Base-by-base conservation (phyloP, 2,888 invertebrate species). In the Philereme transversata region DNA sequence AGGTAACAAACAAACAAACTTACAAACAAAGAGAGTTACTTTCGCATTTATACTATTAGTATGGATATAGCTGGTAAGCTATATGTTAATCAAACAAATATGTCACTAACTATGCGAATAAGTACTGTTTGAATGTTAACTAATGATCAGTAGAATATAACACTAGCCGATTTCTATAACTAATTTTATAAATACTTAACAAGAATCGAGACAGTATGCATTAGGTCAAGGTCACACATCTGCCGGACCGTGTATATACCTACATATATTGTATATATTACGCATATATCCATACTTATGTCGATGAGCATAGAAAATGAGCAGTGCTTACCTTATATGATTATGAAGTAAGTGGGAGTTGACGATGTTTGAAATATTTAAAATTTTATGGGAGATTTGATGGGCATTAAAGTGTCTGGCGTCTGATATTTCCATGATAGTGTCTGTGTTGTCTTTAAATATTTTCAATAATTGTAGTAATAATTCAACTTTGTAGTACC, bases 151-250 rank as follows among this genome's bases (percentile, higher is more conserved):
- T 22, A 22, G 22, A 22, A 22, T 22, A 22, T 22, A 22, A 22
- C 22, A 22, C 22, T 22, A 22, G 22, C 3, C 22, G 22, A 22
- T 22, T 22, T 3, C 22, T 22, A 22, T 22, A 3, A 22, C 3
- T 3, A 49, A 45, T 10, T 44, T 48, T 33, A 56, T 44, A 52
- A 22, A 47, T 38, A 11, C 44, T 11, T 22, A 40, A 43, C 34
- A 49, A 41, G 7, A 44, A 43, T 33, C 33, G 50, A 64, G 51
- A 62, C 33, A 40, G 35, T 45, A 54, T 53, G 36, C 60, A 57
- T 53, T 65, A 62, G 67, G 69, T 62, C 65, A 69, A 67, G 69
- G 67, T 52, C 58, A 62, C 48, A 6, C 55, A 45, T 56, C 57
- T 48, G 47, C 48, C 57, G 54, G 54, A 60, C 41, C 46, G 33